Conservation (phyloP, 1,140 invertebrate genomes). For the Aphelenchoides fujianensis region DNA sequence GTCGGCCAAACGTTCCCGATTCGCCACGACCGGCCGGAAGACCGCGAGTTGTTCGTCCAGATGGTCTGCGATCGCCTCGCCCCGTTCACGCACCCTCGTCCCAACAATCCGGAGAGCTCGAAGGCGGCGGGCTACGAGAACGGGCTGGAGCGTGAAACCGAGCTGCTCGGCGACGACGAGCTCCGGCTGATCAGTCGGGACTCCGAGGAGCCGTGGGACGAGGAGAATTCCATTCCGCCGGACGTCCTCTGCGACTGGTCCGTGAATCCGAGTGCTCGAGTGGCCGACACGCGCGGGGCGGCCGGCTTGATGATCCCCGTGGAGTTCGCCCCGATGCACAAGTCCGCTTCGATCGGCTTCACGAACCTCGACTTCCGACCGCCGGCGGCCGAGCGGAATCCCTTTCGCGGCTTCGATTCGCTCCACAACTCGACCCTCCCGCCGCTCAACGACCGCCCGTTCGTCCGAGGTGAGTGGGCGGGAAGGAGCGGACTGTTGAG, state of each 20-base stretch:
- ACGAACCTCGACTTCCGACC: not conserved
- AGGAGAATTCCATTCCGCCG: constrained; percentile 12
- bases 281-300: not conserved
- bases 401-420: constrained; percentile 3
- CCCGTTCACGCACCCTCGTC: not conserved
- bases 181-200: constrained; percentile 12
- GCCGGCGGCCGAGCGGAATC: not conserved
- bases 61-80: constrained; percentile 9
- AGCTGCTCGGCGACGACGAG: constrained; percentile 1
- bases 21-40: constrained; percentile 12
- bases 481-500: not conserved
- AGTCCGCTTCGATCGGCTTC: constrained; percentile 19
- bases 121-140: not conserved
- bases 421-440: not conserved
- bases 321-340: not conserved
- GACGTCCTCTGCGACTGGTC: constrained; percentile 13
- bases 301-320: not conserved
- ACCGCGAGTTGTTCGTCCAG: constrained; percentile 7
- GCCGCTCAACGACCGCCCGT: not conserved
- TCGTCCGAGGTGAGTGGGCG: not conserved
- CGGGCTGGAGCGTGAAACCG: not conserved
- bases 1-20: constrained; percentile 4
- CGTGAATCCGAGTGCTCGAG: constrained; percentile 8
- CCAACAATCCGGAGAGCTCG: not conserved
- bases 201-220: not conserved